These are phyloP conservation scores for Dicycla oo DNA, from an alignment of 2,888 invertebrate genomes.

Conservation along the genomic window DNA sequence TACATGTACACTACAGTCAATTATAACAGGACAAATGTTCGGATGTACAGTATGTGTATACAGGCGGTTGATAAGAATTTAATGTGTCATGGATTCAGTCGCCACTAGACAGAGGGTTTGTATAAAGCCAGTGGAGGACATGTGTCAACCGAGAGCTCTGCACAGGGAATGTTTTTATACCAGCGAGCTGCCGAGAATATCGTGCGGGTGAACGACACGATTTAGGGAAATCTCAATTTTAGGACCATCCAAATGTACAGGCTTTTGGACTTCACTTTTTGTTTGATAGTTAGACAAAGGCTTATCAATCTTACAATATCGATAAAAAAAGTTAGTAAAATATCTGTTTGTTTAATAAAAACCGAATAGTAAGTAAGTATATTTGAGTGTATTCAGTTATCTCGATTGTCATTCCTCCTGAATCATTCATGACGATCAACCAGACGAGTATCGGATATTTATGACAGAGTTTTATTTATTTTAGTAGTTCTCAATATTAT, in stretches of 20 bases:
- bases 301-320: slow-evolving; percentile 3
- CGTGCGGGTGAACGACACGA: slow-evolving; percentile 59
- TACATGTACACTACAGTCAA: slow-evolving; percentile 59
- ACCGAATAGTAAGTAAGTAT: slow-evolving; percentile 28
- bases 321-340: slow-evolving; percentile 22
- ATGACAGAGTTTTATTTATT: slow-evolving; percentile 51
- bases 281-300: slow-evolving; percentile 20
- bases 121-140: slow-evolving; percentile 81
- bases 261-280: slow-evolving; percentile 53
- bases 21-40: slow-evolving; percentile 60
- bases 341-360: slow-evolving; percentile 20
- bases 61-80: slow-evolving; percentile 65
- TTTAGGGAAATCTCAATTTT: slow-evolving; percentile 60
- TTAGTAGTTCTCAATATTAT: slow-evolving; percentile 46
- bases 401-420: slow-evolving; percentile 52
- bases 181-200: slow-evolving; percentile 56
- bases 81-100: slow-evolving; percentile 73
- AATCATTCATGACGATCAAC: slow-evolving; percentile 59
- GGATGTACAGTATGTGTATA: slow-evolving; percentile 28
- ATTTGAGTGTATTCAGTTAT: slow-evolving; percentile 48
- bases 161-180: slow-evolving; percentile 75
- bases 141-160: slow-evolving; percentile 76
- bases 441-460: slow-evolving; percentile 50
- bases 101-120: slow-evolving; percentile 71
- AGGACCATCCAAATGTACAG: slow-evolving; percentile 37